phyloP scores from a whole-genome alignment of 2,797 vertebrate genomes.

The Apogon talboti region DNA sequence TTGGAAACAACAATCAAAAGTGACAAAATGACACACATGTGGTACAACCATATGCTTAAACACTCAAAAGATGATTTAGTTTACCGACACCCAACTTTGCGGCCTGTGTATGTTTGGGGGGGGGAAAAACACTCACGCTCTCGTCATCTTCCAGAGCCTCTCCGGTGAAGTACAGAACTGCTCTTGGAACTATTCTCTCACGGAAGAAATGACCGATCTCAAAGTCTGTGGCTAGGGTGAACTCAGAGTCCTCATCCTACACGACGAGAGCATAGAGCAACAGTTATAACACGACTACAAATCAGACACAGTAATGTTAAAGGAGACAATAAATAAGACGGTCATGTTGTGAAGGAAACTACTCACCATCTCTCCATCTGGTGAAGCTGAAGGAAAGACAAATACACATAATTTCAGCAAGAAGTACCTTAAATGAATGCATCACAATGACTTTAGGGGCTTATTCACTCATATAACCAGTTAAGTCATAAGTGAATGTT shows the following conservation, averaged over 20 bases:
- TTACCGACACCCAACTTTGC: constrained; percentile 7
- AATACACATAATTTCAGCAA: neutral
- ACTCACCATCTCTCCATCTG: constrained; percentile 95
- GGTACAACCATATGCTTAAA: neutral
- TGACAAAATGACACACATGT: neutral
- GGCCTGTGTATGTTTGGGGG: neutral
- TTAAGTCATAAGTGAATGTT: neutral
- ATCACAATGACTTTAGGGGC: neutral
- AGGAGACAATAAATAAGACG: neutral
- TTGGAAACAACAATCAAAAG: constrained; percentile 16
- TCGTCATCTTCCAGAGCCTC: constrained; percentile 97
- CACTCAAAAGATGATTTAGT: neutral
- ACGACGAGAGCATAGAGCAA: constrained; percentile 5
- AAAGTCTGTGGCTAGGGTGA: constrained; percentile 94
- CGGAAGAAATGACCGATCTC: constrained; percentile 98
- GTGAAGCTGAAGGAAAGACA: constrained; percentile 82
- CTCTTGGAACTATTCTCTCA: constrained; percentile 95
- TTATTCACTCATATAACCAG: neutral
- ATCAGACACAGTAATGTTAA: neutral
- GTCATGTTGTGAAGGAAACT: constrained; percentile 1
- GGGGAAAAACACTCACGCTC: constrained; percentile 84
- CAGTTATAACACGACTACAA: neutral
- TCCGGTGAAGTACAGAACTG: constrained; percentile 97
- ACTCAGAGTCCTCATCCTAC: constrained; percentile 96
- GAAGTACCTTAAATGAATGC: neutral